Base-by-base conservation (phyloP, 2,888 invertebrate genomes). In the Nipponacmea schrenckii region DNA sequence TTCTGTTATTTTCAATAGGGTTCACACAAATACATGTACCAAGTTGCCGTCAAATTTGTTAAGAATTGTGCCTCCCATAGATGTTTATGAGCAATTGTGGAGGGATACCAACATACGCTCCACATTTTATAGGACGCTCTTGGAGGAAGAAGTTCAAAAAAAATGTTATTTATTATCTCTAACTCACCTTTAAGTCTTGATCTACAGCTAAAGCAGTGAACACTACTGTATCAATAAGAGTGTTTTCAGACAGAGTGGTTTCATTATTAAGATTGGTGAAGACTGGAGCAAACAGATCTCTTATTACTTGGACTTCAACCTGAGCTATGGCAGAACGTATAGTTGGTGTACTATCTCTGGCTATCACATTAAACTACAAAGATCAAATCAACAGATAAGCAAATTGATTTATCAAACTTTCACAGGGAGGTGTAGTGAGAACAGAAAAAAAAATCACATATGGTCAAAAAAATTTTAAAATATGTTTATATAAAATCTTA, bases 231-330 rank as follows among this genome's bases (percentile, higher is more conserved):
- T 82, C 80, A 64, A 81, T 68, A 7, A 65, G 64, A 2, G 75
- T 68, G n/a, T 77, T 78, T 75, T 84, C 84, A 44, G 80, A 71
- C n/a, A 86, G 74, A 31, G 68, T 63, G 24, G 81, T 75, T n/a
- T 74, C 64, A 7, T 64, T 46, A 26, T 83, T 82, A 15, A 84
- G 74, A 69, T 84, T 84, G 50, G 71, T 78, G 73, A 86, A 85
- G 39, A 66, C 45, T 2, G 85, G 85, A 5, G 73, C 44, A 46
- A 71, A 74, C 24, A 81, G 74, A 69, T 84, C 85, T 24, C 85
- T 74, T 15, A 81, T 72, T 2, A 86, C 85, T 24, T 76, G 81
- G 39, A 86, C 82, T 65, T 76, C 73, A 10, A 85, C 83, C 0
- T 76, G 77, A 7, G 82, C 80, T 1, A 74, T 73, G 17, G 77